Evolutionary conservation across 2,797 vertebrate species (phyloP).

Genomic region (Pseudochirops corinnae): DNA sequence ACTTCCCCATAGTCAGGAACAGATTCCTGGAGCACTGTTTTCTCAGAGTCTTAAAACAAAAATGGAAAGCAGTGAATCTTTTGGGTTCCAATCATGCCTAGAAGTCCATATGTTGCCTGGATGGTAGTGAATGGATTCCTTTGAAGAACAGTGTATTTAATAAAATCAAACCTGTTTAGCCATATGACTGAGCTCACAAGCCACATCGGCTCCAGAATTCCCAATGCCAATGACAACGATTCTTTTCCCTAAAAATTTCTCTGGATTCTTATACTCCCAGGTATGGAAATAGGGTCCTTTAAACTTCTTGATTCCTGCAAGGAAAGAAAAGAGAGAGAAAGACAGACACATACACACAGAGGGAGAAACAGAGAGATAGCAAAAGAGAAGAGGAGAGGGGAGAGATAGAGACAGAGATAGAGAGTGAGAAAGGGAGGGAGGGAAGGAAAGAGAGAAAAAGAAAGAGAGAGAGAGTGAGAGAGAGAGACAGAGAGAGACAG

Average conservation of each 20-base stretch:
- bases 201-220: constrained; percentile 91
- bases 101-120: not conserved
- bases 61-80: not conserved
- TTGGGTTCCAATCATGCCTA: not conserved
- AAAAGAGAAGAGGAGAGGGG: not conserved
- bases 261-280: constrained; percentile 89
- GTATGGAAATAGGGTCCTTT: constrained; percentile 88
- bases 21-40: not conserved
- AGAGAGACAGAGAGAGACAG: not conserved
- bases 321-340: not conserved
- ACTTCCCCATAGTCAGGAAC: not conserved
- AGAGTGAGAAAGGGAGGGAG: too few relatives aligned
- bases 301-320: constrained; percentile 88
- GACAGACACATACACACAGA: not conserved
- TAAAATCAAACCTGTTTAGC: constrained; percentile 86
- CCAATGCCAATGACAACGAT: constrained; percentile 90
- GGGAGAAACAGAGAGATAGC: not conserved
- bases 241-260: constrained; percentile 85
- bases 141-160: not conserved
- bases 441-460: not conserved
- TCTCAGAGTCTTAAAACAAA: not conserved
- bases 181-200: constrained; percentile 89
- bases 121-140: not conserved
- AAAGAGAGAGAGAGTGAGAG: too few relatives aligned
- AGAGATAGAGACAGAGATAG: not conserved